Base-by-base conservation (phyloP, 1,140 invertebrate species). In the Lysiphlebus fabarum region DNA sequence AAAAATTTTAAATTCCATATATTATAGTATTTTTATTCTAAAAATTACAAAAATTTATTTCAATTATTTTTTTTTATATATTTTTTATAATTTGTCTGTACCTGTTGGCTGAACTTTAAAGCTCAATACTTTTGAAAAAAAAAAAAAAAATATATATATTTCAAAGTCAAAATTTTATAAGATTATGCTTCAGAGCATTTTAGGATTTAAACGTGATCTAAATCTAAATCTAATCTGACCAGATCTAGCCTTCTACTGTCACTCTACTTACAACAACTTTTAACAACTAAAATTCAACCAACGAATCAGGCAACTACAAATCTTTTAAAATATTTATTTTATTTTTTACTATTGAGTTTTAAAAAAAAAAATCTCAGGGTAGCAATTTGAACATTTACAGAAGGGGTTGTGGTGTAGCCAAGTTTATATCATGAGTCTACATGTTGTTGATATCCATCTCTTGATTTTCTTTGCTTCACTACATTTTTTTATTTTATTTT, bases 171-270 rank as follows among this genome's bases (percentile, higher is more conserved):
- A n/a, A n/a, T n/a, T n/a, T n/a, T n/a, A n/a, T n/a, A n/a, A n/a
- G n/a, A n/a, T n/a, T n/a, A n/a, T n/a, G 41, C 45, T 54, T 45
- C 42, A 34, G 58, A 49, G 51, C 53, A 54, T 55, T 49, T 53
- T 26, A 43, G 45, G 43, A 58, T n/a, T n/a, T 26, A 59, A 75
- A 78, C 75, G 76, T 76, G 73, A 78, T 75, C 75, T 70, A 78
- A 78, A 77, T 77, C 75, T 75, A 75, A 73, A 77, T 75, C 62
- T 61, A 73, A 74, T 70, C 67, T 53, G 66, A 76, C 73, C 68
- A 67, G 8, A 58, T 47, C 60, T 45, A 4, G 40, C 34, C 56
- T 58, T 34, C 51, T 26, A 53, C 54, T 53, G n/a, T 43, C 41
- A 43, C 44, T 59, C 17, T 26, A 26, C 17, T 26, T 26, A 26